These are phyloP conservation scores for Chaetops frenatus DNA, from an alignment of 2,113 vertebrate genomes.

Conservation along the genomic window DNA sequence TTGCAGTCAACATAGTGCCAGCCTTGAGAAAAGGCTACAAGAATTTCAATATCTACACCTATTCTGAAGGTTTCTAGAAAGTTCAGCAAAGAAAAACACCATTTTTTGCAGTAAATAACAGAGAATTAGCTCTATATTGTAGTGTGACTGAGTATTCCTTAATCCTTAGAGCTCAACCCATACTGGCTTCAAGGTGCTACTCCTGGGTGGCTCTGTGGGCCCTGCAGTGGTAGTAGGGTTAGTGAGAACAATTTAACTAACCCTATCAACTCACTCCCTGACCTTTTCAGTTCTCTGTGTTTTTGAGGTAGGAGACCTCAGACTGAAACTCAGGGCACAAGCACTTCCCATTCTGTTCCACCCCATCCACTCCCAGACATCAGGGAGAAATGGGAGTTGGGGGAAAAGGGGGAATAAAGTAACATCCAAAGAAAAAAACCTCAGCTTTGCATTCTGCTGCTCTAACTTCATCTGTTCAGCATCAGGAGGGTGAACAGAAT, in stretches of 20 bases:
- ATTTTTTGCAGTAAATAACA: neutral
- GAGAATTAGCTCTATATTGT: neutral
- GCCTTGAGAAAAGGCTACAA: neutral
- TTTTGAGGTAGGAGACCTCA: neutral
- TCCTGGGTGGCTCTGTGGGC: neutral
- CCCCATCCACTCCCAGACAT: neutral
- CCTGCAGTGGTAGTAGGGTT: neutral
- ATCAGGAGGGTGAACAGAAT: neutral
- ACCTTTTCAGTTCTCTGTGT: rapidly evolving
- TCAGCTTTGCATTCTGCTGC: neutral
- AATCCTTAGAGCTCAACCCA: neutral
- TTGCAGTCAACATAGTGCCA: neutral
- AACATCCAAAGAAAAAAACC: neutral
- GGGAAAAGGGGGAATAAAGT: neutral
- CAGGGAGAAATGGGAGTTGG: rapidly evolving
- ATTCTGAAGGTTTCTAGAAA: neutral
- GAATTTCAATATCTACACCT: neutral
- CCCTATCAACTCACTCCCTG: neutral
- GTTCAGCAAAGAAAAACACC: neutral
- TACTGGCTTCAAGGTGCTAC: rapidly evolving
- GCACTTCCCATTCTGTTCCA: neutral
- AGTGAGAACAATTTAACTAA: neutral
- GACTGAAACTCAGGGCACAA: neutral
- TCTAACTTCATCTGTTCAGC: neutral
- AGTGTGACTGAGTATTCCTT: neutral